Evolutionary conservation across 2,888 invertebrate species (phyloP).

Genomic region (Cheilosia soror): DNA sequence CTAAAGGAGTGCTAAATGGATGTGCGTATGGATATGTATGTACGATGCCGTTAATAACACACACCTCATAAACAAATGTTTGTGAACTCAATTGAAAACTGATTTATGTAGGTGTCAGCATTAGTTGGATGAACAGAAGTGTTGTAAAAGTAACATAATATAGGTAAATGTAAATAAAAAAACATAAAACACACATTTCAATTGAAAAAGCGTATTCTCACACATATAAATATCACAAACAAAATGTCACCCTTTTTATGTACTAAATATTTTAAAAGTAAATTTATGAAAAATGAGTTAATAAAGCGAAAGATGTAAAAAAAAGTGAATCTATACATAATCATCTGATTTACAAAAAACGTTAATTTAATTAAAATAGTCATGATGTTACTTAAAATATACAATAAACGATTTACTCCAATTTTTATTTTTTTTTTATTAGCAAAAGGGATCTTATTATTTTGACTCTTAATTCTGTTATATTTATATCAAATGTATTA

Average conservation of each 20-base stretch:
- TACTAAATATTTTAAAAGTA: not conserved
- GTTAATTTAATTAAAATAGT: not conserved
- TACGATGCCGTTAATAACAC: constrained; percentile 22
- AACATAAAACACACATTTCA: constrained; percentile 6
- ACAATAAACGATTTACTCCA: not conserved
- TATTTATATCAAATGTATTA: not conserved
- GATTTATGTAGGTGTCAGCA: constrained; percentile 36
- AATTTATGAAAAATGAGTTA: not conserved
- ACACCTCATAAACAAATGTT: constrained; percentile 20
- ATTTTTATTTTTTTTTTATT: not conserved
- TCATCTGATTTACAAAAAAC: not conserved
- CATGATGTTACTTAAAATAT: not conserved
- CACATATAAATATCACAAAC: constrained; percentile 20
- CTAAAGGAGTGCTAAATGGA: constrained; percentile 23
- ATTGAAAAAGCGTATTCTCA: constrained; percentile 17
- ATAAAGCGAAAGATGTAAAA: constrained; percentile 5
- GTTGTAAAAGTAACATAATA: constrained; percentile 8
- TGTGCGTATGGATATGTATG: constrained; percentile 19
- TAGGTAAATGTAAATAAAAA: constrained; percentile 3
- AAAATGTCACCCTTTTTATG: constrained; percentile 7
- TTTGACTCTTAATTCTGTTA: not conserved
- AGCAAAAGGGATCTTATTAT: not conserved
- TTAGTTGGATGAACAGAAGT: constrained; percentile 25
- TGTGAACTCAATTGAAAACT: constrained; percentile 17
- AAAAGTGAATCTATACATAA: not conserved